phyloP scores from a whole-genome alignment of 2,113 vertebrate genomes.

The Rana temporaria region DNA sequence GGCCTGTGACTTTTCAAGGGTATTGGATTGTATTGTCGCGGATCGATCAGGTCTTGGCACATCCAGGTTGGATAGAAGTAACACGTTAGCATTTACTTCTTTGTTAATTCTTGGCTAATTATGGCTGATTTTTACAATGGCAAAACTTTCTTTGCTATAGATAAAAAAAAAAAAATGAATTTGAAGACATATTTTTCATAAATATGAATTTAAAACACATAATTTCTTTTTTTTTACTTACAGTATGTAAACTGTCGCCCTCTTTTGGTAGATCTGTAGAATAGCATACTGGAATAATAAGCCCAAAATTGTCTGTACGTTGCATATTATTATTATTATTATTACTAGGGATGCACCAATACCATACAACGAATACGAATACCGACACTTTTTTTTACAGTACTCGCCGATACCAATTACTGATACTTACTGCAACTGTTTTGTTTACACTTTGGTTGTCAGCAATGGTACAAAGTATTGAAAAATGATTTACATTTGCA shows the following conservation, averaged over 20 bases:
- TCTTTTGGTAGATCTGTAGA: not conserved
- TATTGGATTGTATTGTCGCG: constrained; percentile 52
- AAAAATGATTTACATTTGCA: too few species aligned
- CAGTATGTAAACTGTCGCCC: not conserved
- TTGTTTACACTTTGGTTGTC: too few species aligned
- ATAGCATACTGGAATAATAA: not conserved
- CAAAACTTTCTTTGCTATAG: not conserved
- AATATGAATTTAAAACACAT: not conserved
- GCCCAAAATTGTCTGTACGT: not conserved
- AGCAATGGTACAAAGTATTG: too few species aligned
- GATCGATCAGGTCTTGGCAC: constrained; percentile 49
- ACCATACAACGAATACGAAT: too few species aligned
- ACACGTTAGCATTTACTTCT: constrained; percentile 26
- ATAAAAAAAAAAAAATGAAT: too few species aligned
- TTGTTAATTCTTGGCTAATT: not conserved
- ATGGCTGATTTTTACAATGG: not conserved
- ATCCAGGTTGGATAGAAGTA: constrained; percentile 24
- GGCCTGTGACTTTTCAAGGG: constrained; percentile 55
- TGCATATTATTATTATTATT: too few species aligned
- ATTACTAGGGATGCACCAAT: too few species aligned
- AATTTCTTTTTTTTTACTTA: not conserved
- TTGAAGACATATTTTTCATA: not conserved
- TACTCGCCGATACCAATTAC: too few species aligned
- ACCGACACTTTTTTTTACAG: too few species aligned
- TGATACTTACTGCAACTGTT: too few species aligned